Conservation (phyloP, 2,888 invertebrate genomes). For the Drosophila parthenogenetica region DNA sequence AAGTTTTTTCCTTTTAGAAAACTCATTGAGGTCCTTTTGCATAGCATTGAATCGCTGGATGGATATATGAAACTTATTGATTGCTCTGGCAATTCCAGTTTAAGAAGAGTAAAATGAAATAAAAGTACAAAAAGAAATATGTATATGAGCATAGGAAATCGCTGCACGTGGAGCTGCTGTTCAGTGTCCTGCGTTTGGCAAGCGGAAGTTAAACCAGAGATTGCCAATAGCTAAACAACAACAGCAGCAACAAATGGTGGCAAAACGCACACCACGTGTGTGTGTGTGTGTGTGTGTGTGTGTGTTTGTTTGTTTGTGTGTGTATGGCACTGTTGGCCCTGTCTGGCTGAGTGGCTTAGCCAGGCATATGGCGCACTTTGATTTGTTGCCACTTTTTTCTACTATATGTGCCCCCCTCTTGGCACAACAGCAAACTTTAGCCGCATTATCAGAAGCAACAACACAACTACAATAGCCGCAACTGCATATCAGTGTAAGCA, state of each 20-base stretch:
- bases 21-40: slow-evolving; percentile 59
- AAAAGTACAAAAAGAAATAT: background rate
- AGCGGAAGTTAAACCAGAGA: slow-evolving; percentile 69
- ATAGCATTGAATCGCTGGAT: slow-evolving; percentile 37
- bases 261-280: slow-evolving; percentile 14
- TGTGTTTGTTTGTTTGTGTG: no score
- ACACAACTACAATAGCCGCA: background rate
- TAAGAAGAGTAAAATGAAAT: slow-evolving; percentile 18
- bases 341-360: slow-evolving; percentile 41
- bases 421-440: slow-evolving; percentile 16
- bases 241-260: slow-evolving; percentile 26
- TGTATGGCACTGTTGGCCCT: slow-evolving; percentile 4
- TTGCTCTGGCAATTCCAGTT: slow-evolving; percentile 54
- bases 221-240: slow-evolving; percentile 61
- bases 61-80: slow-evolving; percentile 71
- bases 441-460: slow-evolving; percentile 13
- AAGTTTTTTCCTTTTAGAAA: slow-evolving; percentile 39
- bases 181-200: slow-evolving; percentile 43
- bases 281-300: slow-evolving; percentile 4
- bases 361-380: slow-evolving; percentile 34
- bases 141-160: background rate
- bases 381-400: slow-evolving; percentile 17
- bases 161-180: slow-evolving; percentile 28
- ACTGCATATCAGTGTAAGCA: background rate
- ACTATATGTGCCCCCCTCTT: slow-evolving; percentile 2